A percentile compares a stretch with the other conserved stretches of the same genome.
Conservation (phyloP, 2,113 vertebrate genomes). For the Hippopotamus amphibius region DNA sequence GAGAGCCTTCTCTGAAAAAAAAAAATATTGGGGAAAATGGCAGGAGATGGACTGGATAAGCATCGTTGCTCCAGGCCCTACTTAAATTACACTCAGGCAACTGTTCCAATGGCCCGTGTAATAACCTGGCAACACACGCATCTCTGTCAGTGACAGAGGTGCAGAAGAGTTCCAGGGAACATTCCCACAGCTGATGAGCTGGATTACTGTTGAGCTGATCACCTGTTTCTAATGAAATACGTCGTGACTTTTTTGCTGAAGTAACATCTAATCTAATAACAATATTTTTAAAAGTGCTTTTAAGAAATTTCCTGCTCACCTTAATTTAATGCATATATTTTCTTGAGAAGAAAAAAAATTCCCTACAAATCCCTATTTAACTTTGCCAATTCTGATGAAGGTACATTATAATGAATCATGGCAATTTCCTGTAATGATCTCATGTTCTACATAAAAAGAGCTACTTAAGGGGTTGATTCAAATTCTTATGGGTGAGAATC, state of each 20-base stretch:
- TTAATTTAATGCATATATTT: slow-evolving; percentile 8
- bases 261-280: not conserved
- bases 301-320: slow-evolving; percentile 16
- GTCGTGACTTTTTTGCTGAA: not conserved
- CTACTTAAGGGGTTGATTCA: slow-evolving; percentile 8
- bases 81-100: not conserved
- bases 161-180: not conserved
- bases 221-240: not conserved
- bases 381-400: not conserved
- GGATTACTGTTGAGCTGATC: not conserved
- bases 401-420: slow-evolving; percentile 23
- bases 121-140: not conserved
- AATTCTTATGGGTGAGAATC: not conserved
- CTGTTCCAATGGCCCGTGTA: not conserved
- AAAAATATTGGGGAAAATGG: not conserved
- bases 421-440: not conserved
- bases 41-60: not conserved
- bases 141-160: not conserved
- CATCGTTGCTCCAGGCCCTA: not conserved
- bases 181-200: not conserved
- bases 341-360: slow-evolving; percentile 36
- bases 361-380: slow-evolving; percentile 27
- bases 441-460: slow-evolving; percentile 29
- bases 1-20: not conserved
- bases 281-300: slow-evolving; percentile 50